Evolutionary conservation across 37 sponge, comb jelly and placozoan genomes (phyloP).

Genomic region (Oopsacas minuta): DNA sequence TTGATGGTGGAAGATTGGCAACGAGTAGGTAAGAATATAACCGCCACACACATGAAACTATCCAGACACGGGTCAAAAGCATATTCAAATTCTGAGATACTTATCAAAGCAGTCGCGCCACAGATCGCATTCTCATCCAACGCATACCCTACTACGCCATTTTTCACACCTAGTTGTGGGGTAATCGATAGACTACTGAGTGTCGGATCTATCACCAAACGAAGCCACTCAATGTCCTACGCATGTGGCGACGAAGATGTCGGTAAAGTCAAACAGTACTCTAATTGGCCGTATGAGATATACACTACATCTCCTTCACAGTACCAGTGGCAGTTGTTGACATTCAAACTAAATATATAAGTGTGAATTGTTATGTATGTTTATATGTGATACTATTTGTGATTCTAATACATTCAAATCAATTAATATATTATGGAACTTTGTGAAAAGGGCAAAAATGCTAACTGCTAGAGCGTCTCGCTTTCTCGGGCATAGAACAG

Average conservation of each 20-base stretch:
- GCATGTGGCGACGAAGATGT: neutral
- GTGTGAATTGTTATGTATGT: neutral
- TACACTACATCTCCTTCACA: neutral
- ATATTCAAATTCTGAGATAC: constrained; percentile 5
- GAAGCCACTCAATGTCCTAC: neutral
- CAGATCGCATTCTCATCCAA: neutral
- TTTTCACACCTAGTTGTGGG: constrained; percentile 18
- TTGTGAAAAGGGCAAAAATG: too few species aligned
- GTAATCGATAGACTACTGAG: neutral
- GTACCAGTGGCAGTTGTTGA: constrained; percentile 15
- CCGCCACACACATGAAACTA: constrained; percentile 14
- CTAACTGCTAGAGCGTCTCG: too few species aligned
- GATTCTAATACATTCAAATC: too few species aligned
- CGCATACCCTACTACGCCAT: neutral
- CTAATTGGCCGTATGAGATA: neutral
- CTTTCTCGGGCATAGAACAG: too few species aligned
- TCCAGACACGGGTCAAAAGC: neutral
- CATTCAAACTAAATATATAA: neutral
- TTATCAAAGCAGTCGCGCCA: neutral
- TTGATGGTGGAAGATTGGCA: neutral
- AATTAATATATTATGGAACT: too few species aligned
- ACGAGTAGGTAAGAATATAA: neutral
- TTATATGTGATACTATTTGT: too few species aligned
- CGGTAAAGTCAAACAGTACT: neutral
- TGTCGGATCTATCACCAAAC: neutral